Evolutionary conservation across 2,797 vertebrate genomes (phyloP).

Genomic region (Enteromius mattozi): DNA sequence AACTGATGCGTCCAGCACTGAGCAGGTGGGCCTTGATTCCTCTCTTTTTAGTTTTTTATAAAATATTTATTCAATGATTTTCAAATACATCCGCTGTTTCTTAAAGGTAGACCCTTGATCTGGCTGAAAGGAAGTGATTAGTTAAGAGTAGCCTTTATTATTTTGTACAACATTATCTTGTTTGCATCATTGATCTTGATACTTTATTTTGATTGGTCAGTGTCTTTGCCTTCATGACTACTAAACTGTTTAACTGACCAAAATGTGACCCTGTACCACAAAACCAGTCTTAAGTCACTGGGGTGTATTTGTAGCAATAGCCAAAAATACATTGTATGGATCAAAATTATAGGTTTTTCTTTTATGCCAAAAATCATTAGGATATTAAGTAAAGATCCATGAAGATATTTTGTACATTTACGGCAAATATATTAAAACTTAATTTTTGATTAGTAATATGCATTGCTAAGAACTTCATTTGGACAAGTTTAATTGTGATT

Average conservation of each 20-base stretch:
- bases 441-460: too few relatives aligned
- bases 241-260: background rate
- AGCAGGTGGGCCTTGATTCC: slow-evolving; percentile 65
- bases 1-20: slow-evolving; percentile 57
- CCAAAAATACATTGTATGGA: too few relatives aligned
- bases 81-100: background rate
- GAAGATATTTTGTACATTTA: too few relatives aligned
- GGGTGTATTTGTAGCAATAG: too few relatives aligned
- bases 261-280: too few relatives aligned
- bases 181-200: background rate
- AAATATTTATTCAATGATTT: background rate
- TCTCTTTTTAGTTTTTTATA: background rate
- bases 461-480: too few relatives aligned
- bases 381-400: too few relatives aligned
- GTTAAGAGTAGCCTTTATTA: background rate
- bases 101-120: background rate
- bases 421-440: too few relatives aligned
- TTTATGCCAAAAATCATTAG: too few relatives aligned
- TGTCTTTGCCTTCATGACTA: background rate
- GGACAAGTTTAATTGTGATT: too few relatives aligned
- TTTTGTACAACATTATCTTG: background rate
- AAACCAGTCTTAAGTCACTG: too few relatives aligned
- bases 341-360: too few relatives aligned
- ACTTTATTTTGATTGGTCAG: background rate
- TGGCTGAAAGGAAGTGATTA: background rate